Evolutionary conservation across 2,113 vertebrate genomes (phyloP), one percentile per base, ranked within the genome.

Genomic region (Phyllopteryx taeniolatus): DNA sequence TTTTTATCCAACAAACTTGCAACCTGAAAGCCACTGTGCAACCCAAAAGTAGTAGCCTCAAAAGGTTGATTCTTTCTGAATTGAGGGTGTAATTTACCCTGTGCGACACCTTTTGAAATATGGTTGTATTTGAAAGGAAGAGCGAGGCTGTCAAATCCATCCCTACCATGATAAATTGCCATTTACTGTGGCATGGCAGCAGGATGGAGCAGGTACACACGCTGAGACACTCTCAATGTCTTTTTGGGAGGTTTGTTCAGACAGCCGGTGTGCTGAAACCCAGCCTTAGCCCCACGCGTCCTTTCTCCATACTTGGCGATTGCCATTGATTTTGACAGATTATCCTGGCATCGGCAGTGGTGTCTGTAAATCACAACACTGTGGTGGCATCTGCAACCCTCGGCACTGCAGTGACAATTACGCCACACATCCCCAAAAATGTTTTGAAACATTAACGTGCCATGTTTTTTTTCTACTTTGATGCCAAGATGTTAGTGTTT

Each of bases 111-210:
- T 31, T 68, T 84, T 78, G 81, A 84, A 87, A 86, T 67, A 70
- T 72, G 64, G 71, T 67, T 79, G 79, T 80, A 78, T 86, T 73
- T 71, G 75, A 74, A 68, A 63, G 76, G 75, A 20, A 78, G 83
- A 80, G 53, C 71, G 74, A 82, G 66, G 65, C 84, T 90, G 88
- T 91, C 87, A 90, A 74, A 88, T 83, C 70, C 80, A 69, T 84
- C 83, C 74, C 82, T 78, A 80, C 82, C 83, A 82, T 87, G 86
- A 88, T 89, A 88, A 90, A 91, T 89, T 88, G 83, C 79, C 84
- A 86, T 92, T 89, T 88, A 89, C 80, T 81, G 85, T 82, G 66
- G 72, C 78, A 83, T 81, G 86, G 86, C 86, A 89, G 87, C 82
- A 73, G 79, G 83, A 84, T 78, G 69, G 81, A 79, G 86, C 79